Evolutionary conservation across 2,113 vertebrate genomes (phyloP).

Genomic region (Antechinus flavipes): DNA sequence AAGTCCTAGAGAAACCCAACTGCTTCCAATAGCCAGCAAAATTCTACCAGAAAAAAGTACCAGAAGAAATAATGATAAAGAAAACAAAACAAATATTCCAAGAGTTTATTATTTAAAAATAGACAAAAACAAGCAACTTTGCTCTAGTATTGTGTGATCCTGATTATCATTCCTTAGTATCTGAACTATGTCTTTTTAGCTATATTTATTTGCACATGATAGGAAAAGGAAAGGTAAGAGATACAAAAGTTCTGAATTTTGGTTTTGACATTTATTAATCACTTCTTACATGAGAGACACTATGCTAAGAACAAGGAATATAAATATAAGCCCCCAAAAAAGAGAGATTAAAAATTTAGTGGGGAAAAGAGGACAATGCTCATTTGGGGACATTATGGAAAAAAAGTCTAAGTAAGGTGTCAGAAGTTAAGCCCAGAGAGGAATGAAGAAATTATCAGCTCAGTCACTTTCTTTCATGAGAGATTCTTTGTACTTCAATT

Average conservation of each 20-base stretch:
- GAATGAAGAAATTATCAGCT: background rate
- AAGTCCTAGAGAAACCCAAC: background rate
- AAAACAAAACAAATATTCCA: background rate
- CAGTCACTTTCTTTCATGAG: background rate
- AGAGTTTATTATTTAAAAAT: background rate
- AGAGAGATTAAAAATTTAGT: background rate
- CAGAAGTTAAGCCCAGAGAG: background rate
- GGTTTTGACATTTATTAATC: background rate
- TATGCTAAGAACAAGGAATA: background rate
- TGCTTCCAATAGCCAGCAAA: background rate
- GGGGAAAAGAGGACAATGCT: background rate
- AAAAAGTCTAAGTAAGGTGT: background rate
- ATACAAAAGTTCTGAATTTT: background rate
- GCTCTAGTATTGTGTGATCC: background rate
- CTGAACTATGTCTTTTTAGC: background rate
- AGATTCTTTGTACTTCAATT: background rate
- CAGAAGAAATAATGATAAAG: background rate
- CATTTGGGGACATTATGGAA: background rate
- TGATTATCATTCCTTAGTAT: background rate
- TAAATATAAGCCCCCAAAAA: background rate
- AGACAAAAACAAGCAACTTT: background rate
- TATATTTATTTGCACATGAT: background rate
- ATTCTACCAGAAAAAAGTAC: background rate
- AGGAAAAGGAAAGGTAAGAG: background rate
- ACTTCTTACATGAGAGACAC: background rate